Evolutionary conservation across 2,888 invertebrate species (phyloP).

Genomic region (Vannuccia rotundouncinata): DNA sequence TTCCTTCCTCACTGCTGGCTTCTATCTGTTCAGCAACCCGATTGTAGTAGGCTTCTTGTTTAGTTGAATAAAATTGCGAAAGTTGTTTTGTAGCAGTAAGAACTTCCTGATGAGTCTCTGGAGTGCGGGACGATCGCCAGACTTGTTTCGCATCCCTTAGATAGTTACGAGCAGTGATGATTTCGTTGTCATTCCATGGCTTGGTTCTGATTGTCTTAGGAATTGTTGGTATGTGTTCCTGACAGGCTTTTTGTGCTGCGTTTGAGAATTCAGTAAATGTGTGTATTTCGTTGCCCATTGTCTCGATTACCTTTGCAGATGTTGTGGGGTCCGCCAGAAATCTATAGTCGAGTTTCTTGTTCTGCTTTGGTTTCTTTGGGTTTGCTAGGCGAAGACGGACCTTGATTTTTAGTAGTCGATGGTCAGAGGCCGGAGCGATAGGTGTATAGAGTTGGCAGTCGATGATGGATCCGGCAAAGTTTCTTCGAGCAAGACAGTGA

Average conservation of each 20-base stretch:
- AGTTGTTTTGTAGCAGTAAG: slow-evolving; percentile 26
- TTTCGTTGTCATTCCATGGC: slow-evolving; percentile 26
- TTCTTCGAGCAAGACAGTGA: slow-evolving; percentile 26
- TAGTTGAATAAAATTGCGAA: slow-evolving; percentile 23
- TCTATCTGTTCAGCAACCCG: slow-evolving; percentile 21
- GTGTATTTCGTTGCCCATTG: slow-evolving; percentile 26
- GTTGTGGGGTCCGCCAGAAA: slow-evolving; percentile 24
- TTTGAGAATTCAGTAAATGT: slow-evolving; percentile 26
- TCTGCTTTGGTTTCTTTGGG: slow-evolving; percentile 24
- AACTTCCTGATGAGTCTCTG: slow-evolving; percentile 26
- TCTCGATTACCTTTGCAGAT: slow-evolving; percentile 26
- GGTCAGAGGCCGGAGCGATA: slow-evolving; percentile 24
- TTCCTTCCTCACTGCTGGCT: slow-evolving; percentile 24
- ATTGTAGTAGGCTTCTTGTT: slow-evolving; percentile 26
- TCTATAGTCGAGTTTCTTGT: slow-evolving; percentile 26
- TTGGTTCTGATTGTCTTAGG: slow-evolving; percentile 19
- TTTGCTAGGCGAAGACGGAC: slow-evolving; percentile 26
- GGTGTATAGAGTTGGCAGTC: slow-evolving; percentile 26
- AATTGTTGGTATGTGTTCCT: slow-evolving; percentile 26
- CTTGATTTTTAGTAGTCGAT: slow-evolving; percentile 23
- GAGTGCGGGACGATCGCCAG: slow-evolving; percentile 23
- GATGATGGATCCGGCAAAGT: slow-evolving; percentile 24
- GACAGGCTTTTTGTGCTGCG: slow-evolving; percentile 26
- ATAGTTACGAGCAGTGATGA: slow-evolving; percentile 26
- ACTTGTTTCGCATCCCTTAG: slow-evolving; percentile 26